phyloP scores from a whole-genome alignment of 1,140 invertebrate genomes.

The Kradibia gibbosae region DNA sequence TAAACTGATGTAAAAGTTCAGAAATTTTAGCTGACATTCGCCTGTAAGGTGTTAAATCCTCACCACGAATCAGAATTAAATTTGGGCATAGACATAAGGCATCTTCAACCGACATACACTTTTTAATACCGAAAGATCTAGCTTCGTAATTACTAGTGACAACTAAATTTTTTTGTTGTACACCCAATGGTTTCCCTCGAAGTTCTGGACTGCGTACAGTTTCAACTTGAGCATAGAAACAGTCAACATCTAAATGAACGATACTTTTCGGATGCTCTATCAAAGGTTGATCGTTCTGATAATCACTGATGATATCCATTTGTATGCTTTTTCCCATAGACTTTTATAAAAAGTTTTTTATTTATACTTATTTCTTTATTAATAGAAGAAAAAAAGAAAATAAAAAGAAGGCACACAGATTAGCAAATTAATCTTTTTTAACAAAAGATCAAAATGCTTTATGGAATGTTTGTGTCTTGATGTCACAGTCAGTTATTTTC shows the following conservation, averaged over 20 bases:
- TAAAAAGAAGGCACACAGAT: constrained; percentile 35
- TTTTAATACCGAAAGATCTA: constrained; percentile 79
- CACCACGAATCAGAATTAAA: constrained; percentile 81
- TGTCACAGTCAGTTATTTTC: constrained; percentile 42
- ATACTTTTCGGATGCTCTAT: constrained; percentile 76
- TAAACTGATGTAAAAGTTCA: constrained; percentile 78
- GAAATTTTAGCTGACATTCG: constrained; percentile 81
- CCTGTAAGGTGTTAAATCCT: constrained; percentile 83
- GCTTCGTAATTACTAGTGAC: constrained; percentile 88
- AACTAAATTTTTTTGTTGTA: constrained; percentile 85
- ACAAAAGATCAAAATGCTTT: constrained; percentile 31
- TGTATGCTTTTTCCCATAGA: constrained; percentile 47
- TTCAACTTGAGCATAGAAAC: constrained; percentile 89
- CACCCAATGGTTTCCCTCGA: constrained; percentile 78
- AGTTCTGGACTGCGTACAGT: constrained; percentile 80
- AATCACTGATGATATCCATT: constrained; percentile 66
- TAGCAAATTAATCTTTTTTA: constrained; percentile 21
- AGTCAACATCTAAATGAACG: constrained; percentile 85
- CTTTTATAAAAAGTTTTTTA: constrained; percentile 33
- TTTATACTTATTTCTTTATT: constrained; percentile 16
- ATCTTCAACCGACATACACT: constrained; percentile 82
- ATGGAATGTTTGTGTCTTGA: constrained; percentile 45
- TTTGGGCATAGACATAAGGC: constrained; percentile 79
- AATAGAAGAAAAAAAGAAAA: constrained; percentile 25
- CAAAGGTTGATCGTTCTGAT: constrained; percentile 58